Percentiles rank a stretch among this genome's conserved stretches.
These are phyloP conservation scores for Coccyzus lansbergi DNA, from an alignment of 2,797 vertebrate genomes.

Conservation along the genomic window DNA sequence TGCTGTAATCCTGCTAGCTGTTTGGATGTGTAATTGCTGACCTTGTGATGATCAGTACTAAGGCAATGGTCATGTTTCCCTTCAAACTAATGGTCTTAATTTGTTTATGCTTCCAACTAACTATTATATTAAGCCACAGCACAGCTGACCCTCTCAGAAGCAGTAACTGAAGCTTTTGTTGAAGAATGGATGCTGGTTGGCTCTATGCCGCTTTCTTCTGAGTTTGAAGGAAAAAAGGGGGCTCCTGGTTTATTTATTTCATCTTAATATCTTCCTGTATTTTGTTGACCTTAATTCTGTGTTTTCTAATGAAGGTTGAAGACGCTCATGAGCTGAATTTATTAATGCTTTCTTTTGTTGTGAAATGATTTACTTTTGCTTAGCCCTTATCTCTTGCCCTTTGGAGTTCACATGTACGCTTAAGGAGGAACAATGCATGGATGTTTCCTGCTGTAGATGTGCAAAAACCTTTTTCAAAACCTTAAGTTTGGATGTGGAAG, in stretches of 20 bases:
- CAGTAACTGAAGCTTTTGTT: conserved; percentile 52
- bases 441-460: conserved; percentile 34
- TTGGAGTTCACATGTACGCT: conserved; percentile 26
- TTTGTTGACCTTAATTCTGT: conserved; percentile 27
- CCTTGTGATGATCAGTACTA: conserved; percentile 15
- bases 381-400: conserved; percentile 43
- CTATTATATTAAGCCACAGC: conserved; percentile 28
- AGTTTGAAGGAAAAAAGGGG: not conserved
- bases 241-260: conserved; percentile 34
- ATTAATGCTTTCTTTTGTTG: conserved; percentile 32
- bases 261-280: conserved; percentile 58
- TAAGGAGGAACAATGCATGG: conserved; percentile 27
- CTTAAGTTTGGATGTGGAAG: not conserved
- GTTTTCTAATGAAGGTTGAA: conserved; percentile 31
- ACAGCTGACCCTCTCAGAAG: conserved; percentile 37
- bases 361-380: conserved; percentile 43
- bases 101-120: conserved; percentile 46
- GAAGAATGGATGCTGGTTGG: not conserved
- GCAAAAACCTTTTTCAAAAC: conserved; percentile 18
- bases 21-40: conserved; percentile 39
- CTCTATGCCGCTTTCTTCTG: conserved; percentile 23
- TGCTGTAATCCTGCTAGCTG: not conserved
- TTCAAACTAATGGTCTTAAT: conserved; percentile 45
- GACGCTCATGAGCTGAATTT: not conserved
- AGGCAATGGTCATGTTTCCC: not conserved